phyloP scores from a whole-genome alignment of 2,888 invertebrate genomes.

The Andrena praecox region DNA sequence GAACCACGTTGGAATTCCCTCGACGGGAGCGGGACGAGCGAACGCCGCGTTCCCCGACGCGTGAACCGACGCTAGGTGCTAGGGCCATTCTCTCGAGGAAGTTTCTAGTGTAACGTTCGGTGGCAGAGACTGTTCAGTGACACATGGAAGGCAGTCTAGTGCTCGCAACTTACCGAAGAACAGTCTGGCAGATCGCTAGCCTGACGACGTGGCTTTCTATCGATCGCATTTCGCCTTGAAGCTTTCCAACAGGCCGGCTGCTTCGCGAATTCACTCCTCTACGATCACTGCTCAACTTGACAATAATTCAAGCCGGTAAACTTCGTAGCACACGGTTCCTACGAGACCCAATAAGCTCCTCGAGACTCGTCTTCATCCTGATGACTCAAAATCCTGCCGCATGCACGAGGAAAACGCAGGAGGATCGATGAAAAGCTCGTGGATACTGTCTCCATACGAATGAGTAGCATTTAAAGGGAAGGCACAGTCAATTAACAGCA shows the following conservation, averaged over 20 bases:
- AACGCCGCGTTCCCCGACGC: background rate
- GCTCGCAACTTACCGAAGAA: background rate
- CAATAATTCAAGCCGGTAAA: slow-evolving; percentile 55
- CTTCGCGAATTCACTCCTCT: background rate
- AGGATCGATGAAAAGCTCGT: background rate
- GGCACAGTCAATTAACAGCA: background rate
- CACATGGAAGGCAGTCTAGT: background rate
- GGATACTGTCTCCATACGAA: background rate
- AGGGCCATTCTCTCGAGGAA: background rate
- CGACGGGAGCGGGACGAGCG: background rate
- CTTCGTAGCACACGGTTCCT: slow-evolving; percentile 5
- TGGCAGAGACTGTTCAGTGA: slow-evolving; percentile 1
- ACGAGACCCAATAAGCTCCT: background rate
- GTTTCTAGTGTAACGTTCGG: slow-evolving; percentile 13
- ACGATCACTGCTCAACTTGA: slow-evolving; percentile 63
- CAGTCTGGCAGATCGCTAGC: background rate
- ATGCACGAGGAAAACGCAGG: background rate
- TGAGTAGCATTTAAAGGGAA: background rate
- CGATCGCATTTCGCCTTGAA: slow-evolving; percentile 16
- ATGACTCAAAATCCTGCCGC: background rate
- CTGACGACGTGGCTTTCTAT: slow-evolving; percentile 7
- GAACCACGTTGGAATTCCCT: background rate
- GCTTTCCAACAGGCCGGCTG: background rate
- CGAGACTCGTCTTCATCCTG: background rate
- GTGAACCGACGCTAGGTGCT: background rate